Base-by-base conservation (phyloP, 1,140 invertebrate genomes). In the Apis laboriosa region DNA sequence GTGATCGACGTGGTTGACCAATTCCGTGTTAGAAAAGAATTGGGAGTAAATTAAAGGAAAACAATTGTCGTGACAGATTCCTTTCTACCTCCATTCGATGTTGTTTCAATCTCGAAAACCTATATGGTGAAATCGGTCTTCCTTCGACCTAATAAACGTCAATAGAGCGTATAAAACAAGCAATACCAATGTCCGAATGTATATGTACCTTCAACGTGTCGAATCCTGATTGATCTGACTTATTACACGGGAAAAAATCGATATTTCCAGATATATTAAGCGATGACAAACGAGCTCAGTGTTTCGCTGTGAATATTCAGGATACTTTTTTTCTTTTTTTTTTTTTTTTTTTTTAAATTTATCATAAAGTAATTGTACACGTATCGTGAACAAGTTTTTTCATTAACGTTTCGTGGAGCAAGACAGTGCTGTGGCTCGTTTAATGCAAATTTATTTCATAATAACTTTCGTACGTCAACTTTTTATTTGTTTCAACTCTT, bases 41-140 rank as follows among this genome's bases (percentile, higher is more conserved):
- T 28, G 21, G 43, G 43, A 73, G 74, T 88, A 88, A 86, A 88
- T 88, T 88, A 88, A 88, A 88, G 86, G 64, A 88, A 88, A 88
- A 88, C 86, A 88, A 88, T 88, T 81, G 84, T 88, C 84, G 60
- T 61, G 49, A 28, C 67, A 51, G 53, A 21, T 63, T 77, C 53
- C 51, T 72, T 58, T n/a, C 34, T 15, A 15, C 68, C 24, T 34
- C 49, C 58, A 5, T 28, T 66, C n/a, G 19, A 15, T 7, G 71
- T 56, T 80, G 64, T 77, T 82, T 70, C 80, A 77, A 82, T 82
- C 74, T 58, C 64, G 24, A 12, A n/a, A 8, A 53, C 17, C 55
- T 53, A 21, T 60, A 60, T 9, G 24, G 58, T 51, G 72, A 53
- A 77, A 81, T 81, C 79, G 79, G 19, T 56, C 60, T 67, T 51